These are phyloP conservation scores for Folsomia candida DNA, from an alignment of 2,888 invertebrate species.

Conservation along the genomic window DNA sequence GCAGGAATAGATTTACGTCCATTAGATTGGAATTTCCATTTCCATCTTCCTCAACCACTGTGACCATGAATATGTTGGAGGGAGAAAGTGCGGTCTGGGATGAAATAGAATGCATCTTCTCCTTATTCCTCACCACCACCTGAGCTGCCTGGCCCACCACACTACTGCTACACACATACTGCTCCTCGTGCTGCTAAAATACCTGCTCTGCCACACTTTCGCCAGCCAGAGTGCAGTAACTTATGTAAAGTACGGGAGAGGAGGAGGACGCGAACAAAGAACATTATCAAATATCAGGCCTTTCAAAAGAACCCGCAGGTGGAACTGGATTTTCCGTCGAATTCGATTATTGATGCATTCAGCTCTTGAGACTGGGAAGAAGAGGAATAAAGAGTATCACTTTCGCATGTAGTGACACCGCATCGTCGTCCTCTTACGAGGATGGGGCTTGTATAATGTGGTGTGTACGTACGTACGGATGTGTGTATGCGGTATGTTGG, in stretches of 20 bases:
- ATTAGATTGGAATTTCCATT: neutral
- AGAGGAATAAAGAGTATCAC: neutral
- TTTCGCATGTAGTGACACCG: neutral
- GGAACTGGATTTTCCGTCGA: neutral
- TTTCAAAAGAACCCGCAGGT: neutral
- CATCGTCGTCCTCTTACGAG: neutral
- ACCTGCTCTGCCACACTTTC: neutral
- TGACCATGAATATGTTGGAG: no score
- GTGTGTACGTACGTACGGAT: no score
- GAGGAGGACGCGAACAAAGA: neutral
- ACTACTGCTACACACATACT: no score
- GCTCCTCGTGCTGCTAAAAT: no score
- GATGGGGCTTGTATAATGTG: no score
- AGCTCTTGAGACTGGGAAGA: no score
- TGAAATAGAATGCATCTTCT: no score
- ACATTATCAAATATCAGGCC: neutral
- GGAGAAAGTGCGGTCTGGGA: no score
- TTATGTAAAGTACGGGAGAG: neutral
- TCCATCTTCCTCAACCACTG: neutral
- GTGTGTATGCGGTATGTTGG: no score
- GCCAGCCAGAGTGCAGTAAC: neutral
- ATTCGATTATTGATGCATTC: neutral
- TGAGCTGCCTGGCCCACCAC: no score
- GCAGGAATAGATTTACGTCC: neutral
- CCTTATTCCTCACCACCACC: no score